Conservation (phyloP, 2,113 vertebrate genomes). For the Leptocoma aspasia region DNA sequence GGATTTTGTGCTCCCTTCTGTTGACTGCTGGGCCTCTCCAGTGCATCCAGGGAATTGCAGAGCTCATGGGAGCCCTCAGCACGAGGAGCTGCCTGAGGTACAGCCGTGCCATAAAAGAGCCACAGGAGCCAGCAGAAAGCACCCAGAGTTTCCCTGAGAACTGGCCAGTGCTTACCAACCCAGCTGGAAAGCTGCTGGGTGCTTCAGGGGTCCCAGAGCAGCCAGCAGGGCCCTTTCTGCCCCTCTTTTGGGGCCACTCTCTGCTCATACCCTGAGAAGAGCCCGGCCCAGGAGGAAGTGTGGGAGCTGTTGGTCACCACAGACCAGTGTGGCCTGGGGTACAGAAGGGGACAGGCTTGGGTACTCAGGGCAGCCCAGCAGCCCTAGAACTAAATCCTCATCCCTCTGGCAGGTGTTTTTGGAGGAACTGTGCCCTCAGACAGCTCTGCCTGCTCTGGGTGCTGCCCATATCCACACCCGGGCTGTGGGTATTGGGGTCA, state of each 20-base stretch:
- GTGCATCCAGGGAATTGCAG: fast-evolving
- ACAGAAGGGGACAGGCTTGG: not conserved
- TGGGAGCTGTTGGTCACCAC: not conserved
- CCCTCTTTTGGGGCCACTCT: not conserved
- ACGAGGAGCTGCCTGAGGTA: not conserved
- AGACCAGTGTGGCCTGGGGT: fast-evolving
- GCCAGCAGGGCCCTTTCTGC: not conserved
- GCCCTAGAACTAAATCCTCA: not conserved
- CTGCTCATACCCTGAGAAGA: fast-evolving
- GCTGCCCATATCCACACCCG: fast-evolving
- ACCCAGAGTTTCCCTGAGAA: not conserved
- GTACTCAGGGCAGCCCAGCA: not conserved
- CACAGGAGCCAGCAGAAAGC: not conserved
- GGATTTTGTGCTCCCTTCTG: not conserved
- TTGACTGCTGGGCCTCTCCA: fast-evolving
- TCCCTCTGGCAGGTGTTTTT: not conserved
- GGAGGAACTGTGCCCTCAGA: not conserved
- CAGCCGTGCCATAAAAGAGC: not conserved
- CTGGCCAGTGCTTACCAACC: fast-evolving
- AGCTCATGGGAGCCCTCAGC: not conserved
- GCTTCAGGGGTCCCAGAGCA: not conserved
- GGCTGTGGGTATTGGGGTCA: not conserved
- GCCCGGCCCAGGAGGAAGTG: not conserved
- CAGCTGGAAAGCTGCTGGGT: fast-evolving
- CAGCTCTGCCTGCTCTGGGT: not conserved